These are phyloP conservation scores for Phallusia fumigata DNA, from an alignment of 23 tunicate species.

Conservation along the genomic window DNA sequence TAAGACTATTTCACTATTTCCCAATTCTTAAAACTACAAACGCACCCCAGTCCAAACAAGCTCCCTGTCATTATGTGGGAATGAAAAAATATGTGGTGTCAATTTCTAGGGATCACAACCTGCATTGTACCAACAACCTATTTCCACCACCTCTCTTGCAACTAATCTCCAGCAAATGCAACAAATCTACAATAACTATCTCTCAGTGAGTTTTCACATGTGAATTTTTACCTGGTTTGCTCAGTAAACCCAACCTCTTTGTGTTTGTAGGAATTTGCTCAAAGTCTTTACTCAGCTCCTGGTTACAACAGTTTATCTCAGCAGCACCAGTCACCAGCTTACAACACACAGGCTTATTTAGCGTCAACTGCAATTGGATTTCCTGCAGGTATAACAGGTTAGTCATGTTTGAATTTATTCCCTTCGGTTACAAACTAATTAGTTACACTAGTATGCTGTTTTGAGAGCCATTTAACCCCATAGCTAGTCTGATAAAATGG, in stretches of 20 bases:
- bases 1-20: no score
- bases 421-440: no score
- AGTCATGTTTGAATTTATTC: no score
- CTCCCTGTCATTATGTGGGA: no score
- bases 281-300: conserved; percentile 19
- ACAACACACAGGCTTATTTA: neutral
- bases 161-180: conserved; percentile 91
- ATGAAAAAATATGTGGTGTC: neutral
- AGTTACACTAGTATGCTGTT: no score
- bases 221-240: neutral
- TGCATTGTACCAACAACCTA: conserved; percentile 52
- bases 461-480: no score
- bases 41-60: neutral
- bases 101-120: conserved; percentile 9
- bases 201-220: conserved; percentile 36
- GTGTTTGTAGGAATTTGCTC: conserved; percentile 12
- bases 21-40: no score
- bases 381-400: conserved; percentile 64
- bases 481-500: no score
- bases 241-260: neutral
- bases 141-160: conserved; percentile 74
- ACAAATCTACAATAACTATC: conserved; percentile 59
- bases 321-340: conserved; percentile 16
- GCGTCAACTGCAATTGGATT: conserved; percentile 37
- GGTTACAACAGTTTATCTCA: conserved; percentile 23